These are phyloP conservation scores for Anhinga anhinga DNA, from an alignment of 2,113 vertebrate genomes.

Conservation along the genomic window DNA sequence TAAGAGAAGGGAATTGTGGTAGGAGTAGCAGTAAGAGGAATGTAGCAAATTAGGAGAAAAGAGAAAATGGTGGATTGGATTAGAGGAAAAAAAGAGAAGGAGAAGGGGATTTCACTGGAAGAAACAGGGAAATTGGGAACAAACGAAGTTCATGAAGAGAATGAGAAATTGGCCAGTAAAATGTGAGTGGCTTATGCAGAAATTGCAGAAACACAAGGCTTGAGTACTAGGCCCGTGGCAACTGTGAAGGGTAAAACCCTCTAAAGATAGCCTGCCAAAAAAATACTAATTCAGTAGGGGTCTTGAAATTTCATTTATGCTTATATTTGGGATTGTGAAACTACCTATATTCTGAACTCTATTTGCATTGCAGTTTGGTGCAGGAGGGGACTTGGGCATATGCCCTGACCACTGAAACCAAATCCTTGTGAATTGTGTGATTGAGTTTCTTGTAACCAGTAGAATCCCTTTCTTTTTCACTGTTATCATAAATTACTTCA, in stretches of 20 bases:
- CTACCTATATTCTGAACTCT: background rate
- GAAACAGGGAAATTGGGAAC: background rate
- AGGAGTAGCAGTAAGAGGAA: background rate
- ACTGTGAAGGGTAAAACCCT: background rate
- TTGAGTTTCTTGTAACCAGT: background rate
- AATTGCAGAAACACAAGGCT: background rate
- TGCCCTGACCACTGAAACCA: background rate
- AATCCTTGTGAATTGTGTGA: background rate
- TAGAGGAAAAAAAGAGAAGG: background rate
- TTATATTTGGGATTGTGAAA: background rate
- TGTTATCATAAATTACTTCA: background rate
- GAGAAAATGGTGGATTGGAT: background rate
- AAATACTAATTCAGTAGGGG: background rate
- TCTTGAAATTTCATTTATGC: background rate
- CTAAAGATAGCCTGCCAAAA: background rate
- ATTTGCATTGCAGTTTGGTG: background rate
- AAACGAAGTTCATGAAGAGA: background rate
- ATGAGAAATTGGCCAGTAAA: background rate
- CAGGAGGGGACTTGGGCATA: background rate
- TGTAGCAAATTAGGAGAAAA: background rate
- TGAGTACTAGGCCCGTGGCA: background rate
- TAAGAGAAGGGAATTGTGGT: background rate
- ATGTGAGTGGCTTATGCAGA: background rate
- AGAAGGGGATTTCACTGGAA: background rate
- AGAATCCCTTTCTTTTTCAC: background rate